Evolutionary conservation across 2,113 vertebrate species (phyloP).

Genomic region (Vidua macroura): DNA sequence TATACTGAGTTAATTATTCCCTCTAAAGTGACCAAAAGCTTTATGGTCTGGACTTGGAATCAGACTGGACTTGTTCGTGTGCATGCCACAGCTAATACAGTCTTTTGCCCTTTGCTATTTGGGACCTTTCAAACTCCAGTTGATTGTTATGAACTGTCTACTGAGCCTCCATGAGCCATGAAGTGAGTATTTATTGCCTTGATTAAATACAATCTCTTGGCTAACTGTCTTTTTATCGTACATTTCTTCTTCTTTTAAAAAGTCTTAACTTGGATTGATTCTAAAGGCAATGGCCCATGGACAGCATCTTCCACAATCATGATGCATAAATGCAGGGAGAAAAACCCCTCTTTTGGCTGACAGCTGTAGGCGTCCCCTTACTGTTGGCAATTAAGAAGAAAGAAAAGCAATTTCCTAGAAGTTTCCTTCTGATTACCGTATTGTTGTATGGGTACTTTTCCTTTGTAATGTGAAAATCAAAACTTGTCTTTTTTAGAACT

Average conservation of each 20-base stretch:
- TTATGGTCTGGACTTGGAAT: rapidly evolving
- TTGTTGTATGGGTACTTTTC: neutral
- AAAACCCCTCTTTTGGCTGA: neutral
- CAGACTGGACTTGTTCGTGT: neutral
- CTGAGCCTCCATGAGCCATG: neutral
- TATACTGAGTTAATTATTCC: neutral
- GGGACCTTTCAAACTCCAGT: neutral
- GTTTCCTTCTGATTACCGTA: neutral
- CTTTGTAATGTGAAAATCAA: neutral
- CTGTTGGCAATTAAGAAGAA: neutral
- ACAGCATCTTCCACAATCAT: neutral
- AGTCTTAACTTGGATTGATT: neutral
- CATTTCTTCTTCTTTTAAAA: neutral
- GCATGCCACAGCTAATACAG: neutral
- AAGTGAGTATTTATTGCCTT: neutral
- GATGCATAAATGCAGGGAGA: neutral
- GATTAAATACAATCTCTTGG: neutral
- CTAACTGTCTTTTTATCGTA: neutral
- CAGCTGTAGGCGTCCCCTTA: neutral
- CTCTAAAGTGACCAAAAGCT: neutral
- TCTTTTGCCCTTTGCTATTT: neutral
- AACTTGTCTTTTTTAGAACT: neutral
- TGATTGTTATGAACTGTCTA: neutral
- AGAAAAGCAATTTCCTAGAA: neutral
- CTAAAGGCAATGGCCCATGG: neutral